Evolutionary conservation across 2,113 vertebrate species (phyloP), one percentile per base, ranked within the genome.

Genomic region (Uria lomvia): DNA sequence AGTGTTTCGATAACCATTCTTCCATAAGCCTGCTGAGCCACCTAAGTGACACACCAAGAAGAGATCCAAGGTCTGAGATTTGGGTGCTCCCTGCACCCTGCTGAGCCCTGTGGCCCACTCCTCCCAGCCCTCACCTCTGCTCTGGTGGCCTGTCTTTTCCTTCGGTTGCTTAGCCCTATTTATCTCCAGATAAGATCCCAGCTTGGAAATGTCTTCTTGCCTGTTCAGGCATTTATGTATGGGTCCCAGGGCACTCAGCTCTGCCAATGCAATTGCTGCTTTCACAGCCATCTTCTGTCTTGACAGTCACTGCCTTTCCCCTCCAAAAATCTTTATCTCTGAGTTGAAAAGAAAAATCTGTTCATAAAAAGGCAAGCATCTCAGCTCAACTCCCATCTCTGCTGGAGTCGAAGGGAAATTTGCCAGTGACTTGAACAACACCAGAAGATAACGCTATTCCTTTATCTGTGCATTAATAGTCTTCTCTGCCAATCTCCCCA

Each of bases 401-500:
- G 1, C 76, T 78, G 83, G 68, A 91, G 83, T 13, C 4, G 6
- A 66, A 70, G 65, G 45, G 73, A 94, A 95, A 87, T 62, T 79
- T 3, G 11, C 77, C 92, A 89, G 8, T 4, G 29, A 73, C 38
- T 76, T 68, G 52, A 94, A 43, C 59, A 75, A 9, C 76, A 66
- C 40, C 20, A 42, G 14, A 29, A 94, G 83, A 94, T 53, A 92
- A 85, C 36, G 1, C 13, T n/a, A 6, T 29, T 86, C 43, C 43
- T 94, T 84, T 81, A 94, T 95, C 89, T 85, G 26, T 15, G 17
- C 68, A 19, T 76, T 92, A 73, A 72, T 58, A 47, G 45, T 24
- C 73, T 77, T 58, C 77, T 92, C 89, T 95, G 83, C 83, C 83
- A 87, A 45, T 89, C 83, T 94, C 34, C 40, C 45, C 77, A 85